These are phyloP conservation scores for Lutraria rhynchaena DNA, from an alignment of 1,140 invertebrate species.

Conservation along the genomic window DNA sequence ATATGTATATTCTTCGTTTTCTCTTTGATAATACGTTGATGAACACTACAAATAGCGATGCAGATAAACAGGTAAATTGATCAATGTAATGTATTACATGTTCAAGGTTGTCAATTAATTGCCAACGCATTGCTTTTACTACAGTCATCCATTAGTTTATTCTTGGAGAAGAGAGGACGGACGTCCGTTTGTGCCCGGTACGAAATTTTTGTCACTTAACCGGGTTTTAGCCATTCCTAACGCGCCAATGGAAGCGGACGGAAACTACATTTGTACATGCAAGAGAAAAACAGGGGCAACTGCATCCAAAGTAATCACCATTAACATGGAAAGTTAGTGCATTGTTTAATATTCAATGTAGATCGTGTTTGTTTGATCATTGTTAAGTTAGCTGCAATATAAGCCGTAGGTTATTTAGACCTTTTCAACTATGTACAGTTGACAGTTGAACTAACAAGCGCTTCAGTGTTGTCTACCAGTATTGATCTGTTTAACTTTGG, in stretches of 20 bases:
- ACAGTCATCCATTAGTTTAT: conserved; percentile 32
- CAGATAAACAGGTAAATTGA: no score
- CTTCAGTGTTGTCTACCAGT: no score
- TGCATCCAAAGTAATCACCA: not conserved
- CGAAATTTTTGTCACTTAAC: conserved; percentile 1
- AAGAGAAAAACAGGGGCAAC: conserved; percentile 6
- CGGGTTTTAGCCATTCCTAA: conserved; percentile 37
- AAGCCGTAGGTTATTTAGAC: no score
- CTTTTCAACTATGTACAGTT: no score
- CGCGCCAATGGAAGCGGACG: conserved; percentile 36
- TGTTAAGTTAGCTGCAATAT: not conserved
- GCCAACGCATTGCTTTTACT: no score
- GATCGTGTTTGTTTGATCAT: not conserved
- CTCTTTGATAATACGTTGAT: no score
- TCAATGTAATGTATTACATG: no score
- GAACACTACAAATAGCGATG: no score
- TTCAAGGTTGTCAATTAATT: no score
- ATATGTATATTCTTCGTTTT: no score
- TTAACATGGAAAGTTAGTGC: conserved; percentile 47
- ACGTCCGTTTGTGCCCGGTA: conserved; percentile 24
- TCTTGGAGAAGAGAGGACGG: conserved; percentile 47
- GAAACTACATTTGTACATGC: conserved; percentile 45
- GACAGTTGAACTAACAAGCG: no score
- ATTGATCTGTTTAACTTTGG: no score
- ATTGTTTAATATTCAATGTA: not conserved